Evolutionary conservation across 1,140 invertebrate genomes (phyloP).

Genomic region (Listronotus bonariensis): DNA sequence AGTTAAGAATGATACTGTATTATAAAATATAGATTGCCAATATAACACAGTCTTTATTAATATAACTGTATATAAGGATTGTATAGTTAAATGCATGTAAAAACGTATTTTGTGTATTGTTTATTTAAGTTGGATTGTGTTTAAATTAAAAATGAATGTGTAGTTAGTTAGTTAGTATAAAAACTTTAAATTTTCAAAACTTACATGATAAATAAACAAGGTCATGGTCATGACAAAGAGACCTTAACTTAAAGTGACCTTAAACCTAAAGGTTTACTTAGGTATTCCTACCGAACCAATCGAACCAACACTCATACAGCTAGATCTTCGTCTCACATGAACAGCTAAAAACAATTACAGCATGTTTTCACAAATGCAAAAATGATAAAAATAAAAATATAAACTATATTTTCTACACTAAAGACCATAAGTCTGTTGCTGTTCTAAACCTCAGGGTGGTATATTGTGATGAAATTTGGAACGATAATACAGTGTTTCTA

Average conservation of each 20-base stretch:
- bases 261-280: slow-evolving; percentile 29
- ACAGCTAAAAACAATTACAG: slow-evolving; percentile 51
- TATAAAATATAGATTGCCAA: too few relatives aligned
- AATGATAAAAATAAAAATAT: slow-evolving; percentile 4
- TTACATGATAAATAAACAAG: slow-evolving; percentile 37
- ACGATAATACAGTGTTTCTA: too few relatives aligned
- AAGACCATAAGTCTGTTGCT: background rate
- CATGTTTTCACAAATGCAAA: slow-evolving; percentile 23
- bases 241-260: slow-evolving; percentile 16
- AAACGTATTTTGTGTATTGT: too few relatives aligned
- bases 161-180: background rate
- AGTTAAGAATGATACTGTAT: too few relatives aligned
- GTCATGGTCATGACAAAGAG: slow-evolving; percentile 23
- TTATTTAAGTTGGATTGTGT: too few relatives aligned
- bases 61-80: too few relatives aligned
- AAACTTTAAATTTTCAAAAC: slow-evolving; percentile 13
- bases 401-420: too few relatives aligned
- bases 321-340: slow-evolving; percentile 53
- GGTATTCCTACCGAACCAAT: slow-evolving; percentile 34
- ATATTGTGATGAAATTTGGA: too few relatives aligned
- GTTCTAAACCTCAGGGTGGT: background rate
- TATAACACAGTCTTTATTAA: too few relatives aligned
- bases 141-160: too few relatives aligned
- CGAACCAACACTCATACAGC: slow-evolving; percentile 45
- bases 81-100: too few relatives aligned